Evolutionary conservation across 1,140 invertebrate species (phyloP).

Genomic region (Microvelia longipes): DNA sequence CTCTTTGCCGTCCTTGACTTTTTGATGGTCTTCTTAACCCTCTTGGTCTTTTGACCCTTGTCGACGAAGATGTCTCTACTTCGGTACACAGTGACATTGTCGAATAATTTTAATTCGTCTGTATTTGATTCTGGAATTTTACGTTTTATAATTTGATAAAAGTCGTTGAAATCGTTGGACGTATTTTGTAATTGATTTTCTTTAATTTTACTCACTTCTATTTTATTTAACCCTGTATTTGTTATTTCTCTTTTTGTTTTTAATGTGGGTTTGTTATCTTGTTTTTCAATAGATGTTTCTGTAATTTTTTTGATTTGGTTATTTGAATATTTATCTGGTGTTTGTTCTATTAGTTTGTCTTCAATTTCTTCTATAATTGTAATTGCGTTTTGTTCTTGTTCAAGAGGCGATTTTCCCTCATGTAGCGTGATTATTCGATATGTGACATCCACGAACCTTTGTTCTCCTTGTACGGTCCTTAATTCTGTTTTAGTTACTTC

Average conservation of each 20-base stretch:
- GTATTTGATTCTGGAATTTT: not conserved
- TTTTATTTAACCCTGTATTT: not conserved
- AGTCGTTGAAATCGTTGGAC: too few relatives aligned
- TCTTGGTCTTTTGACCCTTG: constrained; percentile 24
- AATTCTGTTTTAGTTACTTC: not conserved
- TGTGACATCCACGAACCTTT: not conserved
- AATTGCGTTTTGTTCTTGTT: not conserved
- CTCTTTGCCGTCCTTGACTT: too few relatives aligned
- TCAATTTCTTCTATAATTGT: not conserved
- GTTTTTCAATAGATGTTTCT: not conserved
- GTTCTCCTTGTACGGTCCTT: not conserved
- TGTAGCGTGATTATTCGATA: constrained; percentile 8
- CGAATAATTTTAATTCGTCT: not conserved
- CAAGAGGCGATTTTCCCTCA: constrained; percentile 7
- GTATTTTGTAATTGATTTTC: too few relatives aligned
- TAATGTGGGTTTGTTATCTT: not conserved
- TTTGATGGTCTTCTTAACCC: too few relatives aligned
- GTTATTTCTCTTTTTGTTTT: not conserved
- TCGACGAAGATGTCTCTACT: constrained; percentile 15
- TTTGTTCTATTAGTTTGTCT: not conserved
- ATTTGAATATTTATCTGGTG: too few relatives aligned
- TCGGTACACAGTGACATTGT: constrained; percentile 19
- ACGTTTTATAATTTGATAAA: too few relatives aligned
- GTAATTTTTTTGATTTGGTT: too few relatives aligned
- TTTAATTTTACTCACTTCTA: not conserved